Conservation (phyloP, 2,113 vertebrate species). For the Brachypodius melanocephalos region DNA sequence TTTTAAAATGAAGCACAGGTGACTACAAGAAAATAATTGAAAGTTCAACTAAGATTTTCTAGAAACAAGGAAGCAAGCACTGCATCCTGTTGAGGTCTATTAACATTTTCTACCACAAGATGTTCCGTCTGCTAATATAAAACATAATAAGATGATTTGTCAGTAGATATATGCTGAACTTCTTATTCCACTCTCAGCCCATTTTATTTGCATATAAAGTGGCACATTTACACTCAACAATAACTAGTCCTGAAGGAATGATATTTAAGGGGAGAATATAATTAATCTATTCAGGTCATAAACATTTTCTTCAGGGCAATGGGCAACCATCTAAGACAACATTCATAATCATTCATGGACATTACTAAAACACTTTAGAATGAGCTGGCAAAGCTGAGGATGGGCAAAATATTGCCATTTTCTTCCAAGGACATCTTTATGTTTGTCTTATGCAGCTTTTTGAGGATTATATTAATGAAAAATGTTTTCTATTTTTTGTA, state of each 20-base stretch:
- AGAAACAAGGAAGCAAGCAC: slow-evolving; percentile 35
- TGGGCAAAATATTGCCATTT: slow-evolving; percentile 24
- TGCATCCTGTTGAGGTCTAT: slow-evolving; percentile 45
- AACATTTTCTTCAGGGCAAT: slow-evolving; percentile 76
- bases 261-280: slow-evolving; percentile 73
- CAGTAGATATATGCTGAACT: slow-evolving; percentile 65
- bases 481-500: background rate
- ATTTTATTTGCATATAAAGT: slow-evolving; percentile 82
- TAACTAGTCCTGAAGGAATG: slow-evolving; percentile 74
- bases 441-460: slow-evolving; percentile 24
- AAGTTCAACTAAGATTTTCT: slow-evolving; percentile 20
- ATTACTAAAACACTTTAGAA: slow-evolving; percentile 47
- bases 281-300: slow-evolving; percentile 72
- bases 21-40: slow-evolving; percentile 8
- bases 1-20: slow-evolving; percentile 9
- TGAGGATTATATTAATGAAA: slow-evolving; percentile 15
- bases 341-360: slow-evolving; percentile 65
- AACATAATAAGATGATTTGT: slow-evolving; percentile 73
- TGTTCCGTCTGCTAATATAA: slow-evolving; percentile 56
- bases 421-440: slow-evolving; percentile 34
- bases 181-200: slow-evolving; percentile 67
- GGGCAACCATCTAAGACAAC: slow-evolving; percentile 63
- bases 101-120: slow-evolving; percentile 60
- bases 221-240: slow-evolving; percentile 72
- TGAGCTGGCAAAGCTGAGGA: slow-evolving; percentile 35